Base-by-base conservation (phyloP, 2,888 invertebrate species). In the Leptura quadrifasciata region DNA sequence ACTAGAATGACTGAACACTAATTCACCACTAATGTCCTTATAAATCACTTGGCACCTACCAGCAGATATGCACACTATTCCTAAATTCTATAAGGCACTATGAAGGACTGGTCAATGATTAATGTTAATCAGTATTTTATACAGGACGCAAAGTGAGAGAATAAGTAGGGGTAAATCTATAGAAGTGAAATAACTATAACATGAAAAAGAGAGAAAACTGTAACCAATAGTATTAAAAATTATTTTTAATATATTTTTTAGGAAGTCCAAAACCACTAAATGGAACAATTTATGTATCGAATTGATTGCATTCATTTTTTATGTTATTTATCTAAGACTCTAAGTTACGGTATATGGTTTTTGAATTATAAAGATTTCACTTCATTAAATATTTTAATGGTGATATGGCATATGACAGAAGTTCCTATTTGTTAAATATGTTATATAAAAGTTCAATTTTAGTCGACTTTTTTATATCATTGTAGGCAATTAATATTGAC, bases 211-310 rank as follows among this genome's bases (percentile, higher is more conserved):
- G 85, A 83, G 84, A 85, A 84, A 85, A 79, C 81, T 79, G 79
- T 78, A 78, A 72, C 81, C 79, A 77, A 84, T 77, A 74, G 80
- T 79, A 83, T 84, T 84, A 84, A 84, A 82, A 83, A 80, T 81
- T 80, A 81, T 81, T 82, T 81, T 81, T 82, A 78, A 76, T 82
- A 79, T 78, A 78, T 82, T 84, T 84, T 84, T 85, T 84, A 81
- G 83, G 84, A 84, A 82, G 83, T 81, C 79, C 71, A 65, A 79
- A 82, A 75, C 83, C 79, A 81, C 83, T 80, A 83, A 86, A 81
- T 85, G 79, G 79, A 85, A 84, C 85, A 81, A 81, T 83, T 84
- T 81, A 84, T 79, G 84, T 79, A 82, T 84, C 85, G 84, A 86
- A 86, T 86, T 83, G 84, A 86, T 85, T 85, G 80, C 81, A 82